These are phyloP conservation scores for Protula sp. DNA, from an alignment of 2,888 invertebrate genomes.

Conservation along the genomic window DNA sequence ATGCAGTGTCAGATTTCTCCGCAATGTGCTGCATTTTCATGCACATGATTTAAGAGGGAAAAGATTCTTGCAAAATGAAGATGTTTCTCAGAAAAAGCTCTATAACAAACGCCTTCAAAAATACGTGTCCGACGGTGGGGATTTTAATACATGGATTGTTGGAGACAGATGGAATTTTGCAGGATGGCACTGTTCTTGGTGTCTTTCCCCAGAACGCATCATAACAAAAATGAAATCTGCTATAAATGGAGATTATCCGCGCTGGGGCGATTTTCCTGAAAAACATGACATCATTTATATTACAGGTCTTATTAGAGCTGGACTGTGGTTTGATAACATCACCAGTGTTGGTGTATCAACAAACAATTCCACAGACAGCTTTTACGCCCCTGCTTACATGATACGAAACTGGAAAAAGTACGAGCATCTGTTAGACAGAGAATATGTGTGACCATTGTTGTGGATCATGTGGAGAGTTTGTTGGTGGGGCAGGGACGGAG, in stretches of 20 bases:
- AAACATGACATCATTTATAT: not conserved
- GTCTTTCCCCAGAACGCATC: conserved; percentile 1
- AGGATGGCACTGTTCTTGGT: conserved; percentile 6
- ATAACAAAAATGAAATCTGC: not conserved
- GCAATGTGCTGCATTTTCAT: too few relatives aligned
- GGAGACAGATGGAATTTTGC: not conserved
- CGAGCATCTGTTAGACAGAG: too few relatives aligned
- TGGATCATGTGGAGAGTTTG: too few relatives aligned
- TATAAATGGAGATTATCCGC: not conserved
- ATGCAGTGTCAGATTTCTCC: too few relatives aligned
- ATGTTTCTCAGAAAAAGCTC: not conserved
- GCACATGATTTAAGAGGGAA: too few relatives aligned
- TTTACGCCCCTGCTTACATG: too few relatives aligned
- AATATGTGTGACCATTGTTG: too few relatives aligned
- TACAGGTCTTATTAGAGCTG: not conserved
- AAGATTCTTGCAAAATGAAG: not conserved
- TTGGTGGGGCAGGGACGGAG: too few relatives aligned
- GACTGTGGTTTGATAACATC: not conserved
- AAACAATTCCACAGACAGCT: too few relatives aligned
- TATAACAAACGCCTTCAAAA: not conserved
- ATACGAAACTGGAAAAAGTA: too few relatives aligned
- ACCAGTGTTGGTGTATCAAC: too few relatives aligned
- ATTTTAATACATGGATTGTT: not conserved
- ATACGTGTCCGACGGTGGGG: not conserved
- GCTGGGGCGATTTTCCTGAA: not conserved